Conservation (phyloP, 2,113 vertebrate species). For the Pseudopodoces humilis region DNA sequence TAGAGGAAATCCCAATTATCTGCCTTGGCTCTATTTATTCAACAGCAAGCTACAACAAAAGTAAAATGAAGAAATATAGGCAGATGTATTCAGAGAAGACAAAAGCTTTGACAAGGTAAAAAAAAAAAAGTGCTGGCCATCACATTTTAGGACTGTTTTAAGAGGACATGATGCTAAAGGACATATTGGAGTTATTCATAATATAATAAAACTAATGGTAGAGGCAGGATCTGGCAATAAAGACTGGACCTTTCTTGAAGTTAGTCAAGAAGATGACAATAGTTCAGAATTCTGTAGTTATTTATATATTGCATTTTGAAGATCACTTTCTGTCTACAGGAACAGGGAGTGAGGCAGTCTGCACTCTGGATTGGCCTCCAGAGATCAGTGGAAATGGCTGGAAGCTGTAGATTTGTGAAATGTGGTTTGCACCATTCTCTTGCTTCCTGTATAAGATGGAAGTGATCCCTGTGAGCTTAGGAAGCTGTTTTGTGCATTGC, state of each 20-base stretch:
- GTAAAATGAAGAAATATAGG: not conserved
- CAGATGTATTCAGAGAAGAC: not conserved
- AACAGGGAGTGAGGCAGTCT: not conserved
- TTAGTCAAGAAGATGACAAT: not conserved
- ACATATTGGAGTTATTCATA: not conserved
- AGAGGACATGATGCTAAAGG: not conserved
- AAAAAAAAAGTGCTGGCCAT: not conserved
- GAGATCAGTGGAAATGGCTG: not conserved
- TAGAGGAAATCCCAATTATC: not conserved
- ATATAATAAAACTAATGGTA: not conserved
- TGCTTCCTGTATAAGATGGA: not conserved
- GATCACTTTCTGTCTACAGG: not conserved
- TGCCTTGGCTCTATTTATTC: accelerated
- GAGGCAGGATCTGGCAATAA: not conserved
- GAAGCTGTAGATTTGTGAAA: not conserved
- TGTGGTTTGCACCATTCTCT: not conserved
- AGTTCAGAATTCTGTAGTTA: not conserved
- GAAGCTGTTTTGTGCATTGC: not conserved
- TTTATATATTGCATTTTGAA: not conserved
- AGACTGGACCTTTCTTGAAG: not conserved
- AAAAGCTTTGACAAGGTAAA: not conserved
- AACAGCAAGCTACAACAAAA: not conserved
- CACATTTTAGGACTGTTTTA: not conserved
- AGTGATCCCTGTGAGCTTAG: not conserved
- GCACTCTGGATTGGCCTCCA: not conserved